Conservation (phyloP, 2,113 vertebrate genomes). For the Nesogale talazaci region DNA sequence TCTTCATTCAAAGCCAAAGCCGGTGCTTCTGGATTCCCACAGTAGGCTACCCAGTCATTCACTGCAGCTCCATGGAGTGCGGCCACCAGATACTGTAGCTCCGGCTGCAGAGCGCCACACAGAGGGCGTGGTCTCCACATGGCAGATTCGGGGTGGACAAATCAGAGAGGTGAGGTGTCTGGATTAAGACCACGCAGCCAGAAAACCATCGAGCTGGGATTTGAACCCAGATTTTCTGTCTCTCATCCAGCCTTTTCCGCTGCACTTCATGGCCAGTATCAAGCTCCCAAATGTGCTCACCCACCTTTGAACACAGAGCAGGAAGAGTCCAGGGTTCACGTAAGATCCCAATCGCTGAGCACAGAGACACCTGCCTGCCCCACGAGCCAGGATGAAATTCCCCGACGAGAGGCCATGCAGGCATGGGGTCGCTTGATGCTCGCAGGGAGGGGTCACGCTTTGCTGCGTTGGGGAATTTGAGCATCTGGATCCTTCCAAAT, state of each 20-base stretch:
- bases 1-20: constrained; percentile 39
- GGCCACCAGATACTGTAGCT: not conserved
- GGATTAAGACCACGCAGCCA: not conserved
- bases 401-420: not conserved
- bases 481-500: not conserved
- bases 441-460: not conserved
- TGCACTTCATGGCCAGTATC: not conserved
- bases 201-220: not conserved
- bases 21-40: not conserved
- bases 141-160: no score
- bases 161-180: not conserved
- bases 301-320: constrained; percentile 58
- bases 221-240: not conserved
- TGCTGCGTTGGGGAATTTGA: not conserved
- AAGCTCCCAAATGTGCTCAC: not conserved
- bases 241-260: not conserved
- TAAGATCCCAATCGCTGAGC: constrained; percentile 36
- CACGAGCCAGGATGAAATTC: not conserved
- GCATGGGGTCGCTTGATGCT: not conserved
- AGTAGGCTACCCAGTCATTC: not conserved
- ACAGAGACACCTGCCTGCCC: constrained; percentile 22
- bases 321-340: constrained; percentile 55
- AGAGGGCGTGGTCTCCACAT: not conserved
- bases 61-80: not conserved
- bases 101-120: not conserved